Evolutionary conservation across 1,140 invertebrate genomes (phyloP).

Genomic region (Thaumetopoea pityocampa): DNA sequence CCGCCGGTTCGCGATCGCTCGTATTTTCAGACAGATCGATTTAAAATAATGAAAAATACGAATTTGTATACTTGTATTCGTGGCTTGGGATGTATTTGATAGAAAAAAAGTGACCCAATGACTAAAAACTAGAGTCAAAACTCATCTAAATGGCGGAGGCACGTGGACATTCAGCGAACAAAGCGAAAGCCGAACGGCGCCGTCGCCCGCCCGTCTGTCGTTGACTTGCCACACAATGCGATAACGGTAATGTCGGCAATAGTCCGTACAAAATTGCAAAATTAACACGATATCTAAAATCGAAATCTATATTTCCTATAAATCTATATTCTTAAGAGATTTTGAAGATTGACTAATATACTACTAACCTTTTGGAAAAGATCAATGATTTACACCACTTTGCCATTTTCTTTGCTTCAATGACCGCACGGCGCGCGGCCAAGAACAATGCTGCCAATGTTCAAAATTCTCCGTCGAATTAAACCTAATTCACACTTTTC

Average conservation of each 20-base stretch:
- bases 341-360: neutral
- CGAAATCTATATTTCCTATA: neutral
- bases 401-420: constrained; percentile 60
- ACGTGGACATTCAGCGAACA: constrained; percentile 72
- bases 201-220: constrained; percentile 29
- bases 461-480: too few relatives aligned
- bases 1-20: constrained; percentile 10
- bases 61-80: neutral
- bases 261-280: constrained; percentile 25
- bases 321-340: neutral
- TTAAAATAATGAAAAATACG: constrained; percentile 6
- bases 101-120: neutral
- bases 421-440: constrained; percentile 33
- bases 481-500: too few relatives aligned
- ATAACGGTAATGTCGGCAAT: constrained; percentile 62
- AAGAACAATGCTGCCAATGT: too few relatives aligned
- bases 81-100: neutral
- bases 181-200: constrained; percentile 58
- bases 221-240: constrained; percentile 35
- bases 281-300: constrained; percentile 3
- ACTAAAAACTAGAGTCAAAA: constrained; percentile 9
- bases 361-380: constrained; percentile 61
- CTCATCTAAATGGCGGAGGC: constrained; percentile 63
- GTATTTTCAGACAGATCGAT: constrained; percentile 2
- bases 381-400: constrained; percentile 56